Percentiles rank a stretch among this genome's conserved stretches.
These are phyloP conservation scores for Syngnathus floridae DNA, from an alignment of 2,113 vertebrate species.

Conservation along the genomic window DNA sequence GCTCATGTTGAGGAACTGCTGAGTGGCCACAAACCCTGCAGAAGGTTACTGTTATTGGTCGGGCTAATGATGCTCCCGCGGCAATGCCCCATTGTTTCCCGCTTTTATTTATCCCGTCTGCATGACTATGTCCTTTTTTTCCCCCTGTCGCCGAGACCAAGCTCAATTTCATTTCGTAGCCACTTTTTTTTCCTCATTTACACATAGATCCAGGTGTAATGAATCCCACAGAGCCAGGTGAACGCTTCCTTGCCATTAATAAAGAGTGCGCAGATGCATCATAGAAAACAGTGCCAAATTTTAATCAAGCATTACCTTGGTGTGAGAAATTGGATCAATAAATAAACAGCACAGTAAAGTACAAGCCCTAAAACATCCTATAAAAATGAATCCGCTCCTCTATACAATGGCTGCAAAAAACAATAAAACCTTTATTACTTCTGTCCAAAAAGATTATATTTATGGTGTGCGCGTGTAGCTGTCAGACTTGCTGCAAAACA, in stretches of 20 bases:
- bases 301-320: not conserved
- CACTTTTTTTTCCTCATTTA: not conserved
- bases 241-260: not conserved
- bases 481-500: not conserved
- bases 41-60: conserved; percentile 12
- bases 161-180: not conserved
- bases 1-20: conserved; percentile 3
- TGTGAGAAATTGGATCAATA: conserved; percentile 5
- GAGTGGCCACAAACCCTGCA: conserved; percentile 10
- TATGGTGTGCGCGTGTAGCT: not conserved
- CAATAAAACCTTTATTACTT: conserved; percentile 1
- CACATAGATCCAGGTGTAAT: not conserved
- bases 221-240: not conserved
- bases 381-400: not conserved
- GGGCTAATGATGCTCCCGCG: conserved; percentile 10
- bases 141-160: no score
- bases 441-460: conserved; percentile 2
- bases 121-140: not conserved
- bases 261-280: not conserved
- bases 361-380: not conserved
- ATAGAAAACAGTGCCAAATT: not conserved
- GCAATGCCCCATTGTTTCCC: conserved; percentile 5
- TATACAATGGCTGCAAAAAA: conserved; percentile 3
- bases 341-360: conserved; percentile 3
- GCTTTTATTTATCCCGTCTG: not conserved